phyloP scores from a whole-genome alignment of 1,140 invertebrate genomes.

The Macrotrachela quadricornifera region DNA sequence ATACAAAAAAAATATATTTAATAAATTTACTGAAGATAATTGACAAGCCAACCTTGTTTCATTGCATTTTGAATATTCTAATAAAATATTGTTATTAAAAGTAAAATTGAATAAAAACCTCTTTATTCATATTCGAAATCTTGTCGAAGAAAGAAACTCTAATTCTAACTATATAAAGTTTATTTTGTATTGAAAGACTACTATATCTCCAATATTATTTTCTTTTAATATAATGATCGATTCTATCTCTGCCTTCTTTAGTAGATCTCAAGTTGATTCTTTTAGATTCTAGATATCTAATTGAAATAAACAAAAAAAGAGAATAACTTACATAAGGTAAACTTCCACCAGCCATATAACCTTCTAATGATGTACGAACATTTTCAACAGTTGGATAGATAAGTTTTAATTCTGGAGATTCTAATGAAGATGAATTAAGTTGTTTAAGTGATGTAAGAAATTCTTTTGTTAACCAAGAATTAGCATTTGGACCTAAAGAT shows the following conservation, averaged over 20 bases:
- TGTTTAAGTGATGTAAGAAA: conserved; percentile 35
- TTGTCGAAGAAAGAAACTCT: no score
- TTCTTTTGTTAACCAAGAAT: conserved; percentile 46
- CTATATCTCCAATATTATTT: no score
- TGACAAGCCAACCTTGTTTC: conserved; percentile 63
- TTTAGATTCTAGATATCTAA: no score
- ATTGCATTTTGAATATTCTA: conserved; percentile 46
- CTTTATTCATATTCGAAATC: no score
- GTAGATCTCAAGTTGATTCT: no score
- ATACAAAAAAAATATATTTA: not conserved
- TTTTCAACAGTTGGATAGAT: conserved; percentile 53
- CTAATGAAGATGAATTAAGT: conserved; percentile 10
- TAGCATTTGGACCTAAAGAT: conserved; percentile 45
- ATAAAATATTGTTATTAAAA: no score
- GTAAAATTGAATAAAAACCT: no score
- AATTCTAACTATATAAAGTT: no score
- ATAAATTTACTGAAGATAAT: conserved; percentile 49
- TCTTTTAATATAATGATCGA: no score
- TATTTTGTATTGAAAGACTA: no score
- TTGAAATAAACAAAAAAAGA: no score
- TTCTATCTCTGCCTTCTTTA: no score
- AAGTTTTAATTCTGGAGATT: conserved; percentile 11
- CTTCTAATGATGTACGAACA: conserved; percentile 59
- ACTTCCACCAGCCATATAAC: conserved; percentile 56
- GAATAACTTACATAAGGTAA: conserved; percentile 38